Evolutionary conservation across 2,888 invertebrate species (phyloP), one percentile per base, ranked within the genome.

Genomic region (Odontocolon sp.): DNA sequence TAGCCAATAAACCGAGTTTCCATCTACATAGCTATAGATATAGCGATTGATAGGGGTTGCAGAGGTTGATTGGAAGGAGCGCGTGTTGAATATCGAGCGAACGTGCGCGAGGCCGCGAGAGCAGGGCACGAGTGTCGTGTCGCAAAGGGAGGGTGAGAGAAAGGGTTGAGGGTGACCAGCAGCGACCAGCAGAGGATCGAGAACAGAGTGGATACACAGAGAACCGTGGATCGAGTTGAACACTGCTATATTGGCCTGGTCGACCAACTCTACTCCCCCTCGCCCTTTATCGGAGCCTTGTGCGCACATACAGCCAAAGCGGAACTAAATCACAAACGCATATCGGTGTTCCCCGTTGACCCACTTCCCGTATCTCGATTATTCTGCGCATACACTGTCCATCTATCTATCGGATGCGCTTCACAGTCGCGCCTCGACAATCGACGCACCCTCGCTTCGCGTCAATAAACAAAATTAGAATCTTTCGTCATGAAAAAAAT

Each of bases 291-390:
- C 64, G 54, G 26, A n/a, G n/a, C n/a, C 14, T 36, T 23, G 50
- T 23, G 40, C 38, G 50, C 50, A 42, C 28, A 57, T 50, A 57
- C 56, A 31, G 56, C 36, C 26, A 36, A 36, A 47, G 64, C 64
- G 36, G 63, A 75, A 75, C 69, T 59, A 69, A 75, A 75, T 69
- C 64, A 64, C 63, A 64, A 75, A 75, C 75, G 75, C 75, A 64
- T n/a, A n/a, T 69, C 69, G 57, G 45, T 45, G 70, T 75, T 75
- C 66, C 64, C 52, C 70, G 59, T 75, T n/a, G 70, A 75, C 69
- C 75, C 64, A 75, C 63, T 75, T 75, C 50, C 42, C 36, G 31
- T 11, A 40, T 69, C 69, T 69, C 64, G 69, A 75, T 75, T 75
- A 75, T 75, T 69, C 68, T 28, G 59, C 36, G 63, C 69, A 68